Evolutionary conservation across 2,113 vertebrate species (phyloP), one percentile per base, ranked within the genome.

Genomic region (Fulmarus glacialis): DNA sequence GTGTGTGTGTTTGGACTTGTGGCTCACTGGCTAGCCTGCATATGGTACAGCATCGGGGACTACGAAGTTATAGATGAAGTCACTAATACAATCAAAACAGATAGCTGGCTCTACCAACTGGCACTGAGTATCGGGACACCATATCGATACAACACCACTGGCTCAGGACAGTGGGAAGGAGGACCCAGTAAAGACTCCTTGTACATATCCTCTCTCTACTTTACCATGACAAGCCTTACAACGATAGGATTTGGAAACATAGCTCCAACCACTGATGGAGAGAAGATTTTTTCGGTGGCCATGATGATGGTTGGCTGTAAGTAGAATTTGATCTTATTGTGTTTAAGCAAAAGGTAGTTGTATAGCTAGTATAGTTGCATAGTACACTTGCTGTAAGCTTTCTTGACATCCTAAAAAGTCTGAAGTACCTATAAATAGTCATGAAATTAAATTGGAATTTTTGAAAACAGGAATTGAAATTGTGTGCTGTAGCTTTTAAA

Each of bases 241-340:
- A 99, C 99, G 29, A 99, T 99, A 97, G 99, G 99, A 97, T 99
- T 99, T 95, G 99, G 99, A 79, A 99, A 99, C 98, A 99, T 99
- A 80, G 99, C 99, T 50, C 99, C 99, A 13, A 99, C 99, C 82
- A 99, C 99, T 0, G 99, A 99, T 7, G 99, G 99, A 67, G 99
- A 99, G 98, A 99, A 99, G 98, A 99, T 99, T 95, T 99, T 99
- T 92, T 99, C 99, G 0, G 99, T 99, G 97, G 99, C 99, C 97
- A 99, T 99, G 99, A 99, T 99, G 99, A 99, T 99, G 99, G 99
- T 99, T 94, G 99, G 99, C 98, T 99, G 99, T 99, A 96, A 99
- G 99, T 99, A 98, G 64, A 89, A 86, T 80, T 53, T 3, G 4
- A 3, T 93, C 89, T 89, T 64, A 36, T 12, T 30, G 36, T 6